These are phyloP conservation scores for Paelopatides confundens DNA, from an alignment of 53 echinoderm and acorn worm species.

Conservation along the genomic window DNA sequence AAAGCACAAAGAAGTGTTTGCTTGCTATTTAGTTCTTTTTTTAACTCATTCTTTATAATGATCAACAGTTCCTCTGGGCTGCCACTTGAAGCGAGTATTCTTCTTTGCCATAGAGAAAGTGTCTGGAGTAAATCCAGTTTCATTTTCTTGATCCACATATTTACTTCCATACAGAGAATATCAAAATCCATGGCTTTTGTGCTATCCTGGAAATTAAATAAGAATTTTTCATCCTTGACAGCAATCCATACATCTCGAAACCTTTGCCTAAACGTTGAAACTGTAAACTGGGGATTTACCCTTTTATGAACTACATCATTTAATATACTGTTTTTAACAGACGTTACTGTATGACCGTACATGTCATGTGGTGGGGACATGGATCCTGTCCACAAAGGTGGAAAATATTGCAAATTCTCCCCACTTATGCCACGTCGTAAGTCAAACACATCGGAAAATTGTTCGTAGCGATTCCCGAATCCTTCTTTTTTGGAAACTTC, in stretches of 20 bases:
- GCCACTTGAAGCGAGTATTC: not conserved
- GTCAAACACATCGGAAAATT: slow-evolving; percentile 21
- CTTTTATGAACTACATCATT: not conserved
- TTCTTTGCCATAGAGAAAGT: not conserved
- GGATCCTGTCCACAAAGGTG: not conserved
- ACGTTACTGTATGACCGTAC: not conserved
- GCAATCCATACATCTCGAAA: slow-evolving; percentile 17
- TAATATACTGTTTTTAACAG: slow-evolving; percentile 3
- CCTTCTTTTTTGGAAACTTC: slow-evolving; percentile 1
- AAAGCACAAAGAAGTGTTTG: not conserved
- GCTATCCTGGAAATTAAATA: slow-evolving; percentile 35
- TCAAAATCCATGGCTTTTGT: slow-evolving; percentile 15
- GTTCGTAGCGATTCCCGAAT: not conserved
- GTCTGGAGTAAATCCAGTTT: not conserved
- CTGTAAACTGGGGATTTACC: not conserved
- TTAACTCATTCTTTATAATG: not conserved
- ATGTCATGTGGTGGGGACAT: slow-evolving; percentile 32
- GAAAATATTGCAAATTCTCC: slow-evolving; percentile 12
- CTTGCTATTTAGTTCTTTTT: not conserved
- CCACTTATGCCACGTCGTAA: not conserved
- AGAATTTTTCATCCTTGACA: slow-evolving; percentile 18
- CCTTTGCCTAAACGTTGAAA: slow-evolving; percentile 6
- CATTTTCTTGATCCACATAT: not conserved
- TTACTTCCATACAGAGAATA: slow-evolving; percentile 21
- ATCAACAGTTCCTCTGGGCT: not conserved